Percentiles rank a stretch among this genome's conserved stretches.
phyloP scores from a whole-genome alignment of 2,113 vertebrate genomes.

The Dipodomys stephensi region DNA sequence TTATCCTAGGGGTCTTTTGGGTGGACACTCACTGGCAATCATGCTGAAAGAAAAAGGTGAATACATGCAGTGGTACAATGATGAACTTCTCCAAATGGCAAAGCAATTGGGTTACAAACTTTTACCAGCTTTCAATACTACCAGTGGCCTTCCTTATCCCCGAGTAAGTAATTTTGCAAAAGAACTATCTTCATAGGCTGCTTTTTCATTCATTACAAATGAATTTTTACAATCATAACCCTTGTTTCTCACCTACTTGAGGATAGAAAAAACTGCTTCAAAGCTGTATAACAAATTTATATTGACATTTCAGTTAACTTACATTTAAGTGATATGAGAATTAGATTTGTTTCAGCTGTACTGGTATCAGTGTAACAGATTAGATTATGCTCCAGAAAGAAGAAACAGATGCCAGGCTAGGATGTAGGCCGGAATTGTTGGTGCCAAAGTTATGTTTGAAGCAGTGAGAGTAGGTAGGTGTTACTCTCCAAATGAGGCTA shows the following conservation, averaged over 20 bases:
- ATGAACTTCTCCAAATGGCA: slow-evolving; percentile 97
- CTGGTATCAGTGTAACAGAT: neutral
- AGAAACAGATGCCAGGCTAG: slow-evolving; percentile 17
- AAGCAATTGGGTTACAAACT: slow-evolving; percentile 96
- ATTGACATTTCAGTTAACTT: neutral
- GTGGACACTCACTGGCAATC: slow-evolving; percentile 96
- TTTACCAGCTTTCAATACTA: slow-evolving; percentile 98
- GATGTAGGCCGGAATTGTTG: neutral
- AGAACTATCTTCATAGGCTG: neutral
- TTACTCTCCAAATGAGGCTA: neutral
- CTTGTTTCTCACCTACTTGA: neutral
- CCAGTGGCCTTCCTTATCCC: slow-evolving; percentile 98
- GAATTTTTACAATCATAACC: neutral
- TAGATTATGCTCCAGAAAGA: slow-evolving; percentile 11
- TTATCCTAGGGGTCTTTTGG: slow-evolving; percentile 93
- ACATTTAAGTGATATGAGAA: neutral
- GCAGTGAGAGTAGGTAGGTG: neutral
- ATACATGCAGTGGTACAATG: slow-evolving; percentile 96
- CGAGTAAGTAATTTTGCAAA: slow-evolving; percentile 90
- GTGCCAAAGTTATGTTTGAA: neutral
- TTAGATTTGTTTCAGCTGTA: slow-evolving; percentile 19
- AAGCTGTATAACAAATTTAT: slow-evolving; percentile 14
- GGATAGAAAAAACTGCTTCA: neutral
- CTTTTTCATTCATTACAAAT: neutral
- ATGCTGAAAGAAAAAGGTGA: slow-evolving; percentile 96